Evolutionary conservation across 2,113 vertebrate genomes (phyloP).

Genomic region (Pachycephala philippinensis): DNA sequence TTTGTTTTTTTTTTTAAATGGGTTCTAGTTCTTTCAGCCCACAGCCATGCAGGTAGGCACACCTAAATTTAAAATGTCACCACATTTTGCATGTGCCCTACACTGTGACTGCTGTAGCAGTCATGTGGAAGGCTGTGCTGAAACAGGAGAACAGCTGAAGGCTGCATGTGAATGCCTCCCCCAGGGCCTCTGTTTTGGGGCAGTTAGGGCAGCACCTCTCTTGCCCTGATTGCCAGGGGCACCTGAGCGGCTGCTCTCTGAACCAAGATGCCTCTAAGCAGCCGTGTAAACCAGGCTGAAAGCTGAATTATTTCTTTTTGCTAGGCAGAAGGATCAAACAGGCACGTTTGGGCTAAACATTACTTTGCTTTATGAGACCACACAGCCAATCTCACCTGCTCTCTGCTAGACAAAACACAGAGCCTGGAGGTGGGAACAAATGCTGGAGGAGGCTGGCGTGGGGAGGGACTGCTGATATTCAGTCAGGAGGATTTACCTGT

Average conservation of each 20-base stretch:
- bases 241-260: neutral
- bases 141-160: neutral
- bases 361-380: neutral
- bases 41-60: neutral
- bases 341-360: constrained; percentile 43
- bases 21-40: neutral
- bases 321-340: constrained; percentile 15
- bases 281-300: neutral
- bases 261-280: neutral
- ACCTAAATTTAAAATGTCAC: neutral
- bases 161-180: neutral
- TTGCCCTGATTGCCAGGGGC: neutral
- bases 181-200: neutral
- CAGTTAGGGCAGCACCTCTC: neutral
- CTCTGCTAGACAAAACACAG: neutral
- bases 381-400: constrained; percentile 31
- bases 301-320: neutral
- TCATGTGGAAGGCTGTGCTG: accelerated
- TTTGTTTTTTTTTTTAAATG: neutral
- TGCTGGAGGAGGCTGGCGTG: neutral
- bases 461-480: neutral
- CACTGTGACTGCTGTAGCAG: neutral
- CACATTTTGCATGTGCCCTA: neutral
- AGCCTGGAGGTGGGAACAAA: neutral
- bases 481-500: neutral